A percentile compares a stretch with the other conserved stretches of the same genome.
Evolutionary conservation across 2,797 vertebrate species (phyloP).

Genomic region (Eptatretus atami): DNA sequence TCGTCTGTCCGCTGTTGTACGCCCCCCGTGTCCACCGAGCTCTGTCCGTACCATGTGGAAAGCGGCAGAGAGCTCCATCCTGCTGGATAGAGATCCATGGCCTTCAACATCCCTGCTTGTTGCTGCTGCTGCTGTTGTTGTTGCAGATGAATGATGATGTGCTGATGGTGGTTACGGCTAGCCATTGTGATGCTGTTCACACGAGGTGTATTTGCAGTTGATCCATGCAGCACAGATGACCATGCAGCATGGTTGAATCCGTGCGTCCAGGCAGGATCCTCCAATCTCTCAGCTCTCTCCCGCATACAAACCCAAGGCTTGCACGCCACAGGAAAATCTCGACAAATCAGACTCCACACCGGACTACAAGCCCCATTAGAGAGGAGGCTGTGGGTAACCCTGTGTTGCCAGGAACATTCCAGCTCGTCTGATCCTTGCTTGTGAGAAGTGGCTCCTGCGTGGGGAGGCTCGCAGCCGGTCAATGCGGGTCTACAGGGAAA

Average conservation of each 20-base stretch:
- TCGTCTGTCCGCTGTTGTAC: neutral
- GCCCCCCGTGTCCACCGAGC: neutral
- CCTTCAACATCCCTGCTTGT: neutral
- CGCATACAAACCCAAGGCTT: no score
- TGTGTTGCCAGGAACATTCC: no score
- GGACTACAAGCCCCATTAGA: no score
- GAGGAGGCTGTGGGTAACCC: no score
- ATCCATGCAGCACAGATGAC: neutral
- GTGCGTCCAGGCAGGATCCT: no score
- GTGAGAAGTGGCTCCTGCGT: no score
- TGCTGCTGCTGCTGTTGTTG: neutral
- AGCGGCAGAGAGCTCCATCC: neutral
- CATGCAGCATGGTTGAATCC: neutral
- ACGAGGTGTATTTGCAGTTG: neutral
- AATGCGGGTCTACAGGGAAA: no score
- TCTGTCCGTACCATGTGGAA: conserved; percentile 2
- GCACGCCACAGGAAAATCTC: no score
- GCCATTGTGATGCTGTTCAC: neutral
- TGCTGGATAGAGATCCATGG: neutral
- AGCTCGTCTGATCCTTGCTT: no score
- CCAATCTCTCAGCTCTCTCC: no score
- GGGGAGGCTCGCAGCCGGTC: no score
- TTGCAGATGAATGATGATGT: neutral
- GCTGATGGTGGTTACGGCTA: neutral
- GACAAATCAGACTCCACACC: no score